A percentile compares a stretch with the other conserved stretches of the same genome.
Conservation (phyloP, 2,797 vertebrate genomes). For the Pangasius krempfi region DNA sequence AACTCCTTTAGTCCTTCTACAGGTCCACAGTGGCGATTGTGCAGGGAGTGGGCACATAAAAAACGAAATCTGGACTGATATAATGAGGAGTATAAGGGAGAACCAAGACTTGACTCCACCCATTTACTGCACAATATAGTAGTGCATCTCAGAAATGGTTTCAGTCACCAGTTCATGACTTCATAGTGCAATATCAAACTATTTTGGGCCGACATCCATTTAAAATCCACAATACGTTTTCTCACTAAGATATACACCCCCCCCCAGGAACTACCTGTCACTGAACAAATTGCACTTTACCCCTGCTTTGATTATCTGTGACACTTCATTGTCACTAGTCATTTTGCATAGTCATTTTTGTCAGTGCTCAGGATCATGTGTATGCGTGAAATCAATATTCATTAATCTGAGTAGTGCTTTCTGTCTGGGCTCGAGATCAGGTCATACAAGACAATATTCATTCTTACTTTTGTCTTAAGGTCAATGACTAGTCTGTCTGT, state of each 20-base stretch:
- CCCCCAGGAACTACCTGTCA: neutral
- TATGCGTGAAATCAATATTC: neutral
- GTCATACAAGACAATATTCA: neutral
- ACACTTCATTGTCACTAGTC: neutral
- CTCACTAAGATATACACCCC: neutral
- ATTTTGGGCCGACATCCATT: neutral
- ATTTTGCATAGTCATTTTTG: neutral
- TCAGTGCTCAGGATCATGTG: neutral
- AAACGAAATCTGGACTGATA: neutral
- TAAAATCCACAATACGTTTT: neutral
- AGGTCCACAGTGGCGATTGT: neutral
- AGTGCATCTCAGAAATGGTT: neutral
- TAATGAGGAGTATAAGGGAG: neutral
- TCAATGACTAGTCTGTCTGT: neutral
- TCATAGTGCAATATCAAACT: neutral
- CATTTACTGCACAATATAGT: neutral
- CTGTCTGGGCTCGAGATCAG: neutral
- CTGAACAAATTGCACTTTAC: neutral
- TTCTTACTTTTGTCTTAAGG: neutral
- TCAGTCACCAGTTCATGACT: neutral
- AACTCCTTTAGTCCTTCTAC: neutral
- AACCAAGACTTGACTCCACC: neutral
- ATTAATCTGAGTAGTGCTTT: neutral
- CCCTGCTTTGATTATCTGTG: slow-evolving; percentile 1
- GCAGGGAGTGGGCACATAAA: neutral